phyloP scores from a whole-genome alignment of 2,113 vertebrate genomes.

The Microtus richardsoni region DNA sequence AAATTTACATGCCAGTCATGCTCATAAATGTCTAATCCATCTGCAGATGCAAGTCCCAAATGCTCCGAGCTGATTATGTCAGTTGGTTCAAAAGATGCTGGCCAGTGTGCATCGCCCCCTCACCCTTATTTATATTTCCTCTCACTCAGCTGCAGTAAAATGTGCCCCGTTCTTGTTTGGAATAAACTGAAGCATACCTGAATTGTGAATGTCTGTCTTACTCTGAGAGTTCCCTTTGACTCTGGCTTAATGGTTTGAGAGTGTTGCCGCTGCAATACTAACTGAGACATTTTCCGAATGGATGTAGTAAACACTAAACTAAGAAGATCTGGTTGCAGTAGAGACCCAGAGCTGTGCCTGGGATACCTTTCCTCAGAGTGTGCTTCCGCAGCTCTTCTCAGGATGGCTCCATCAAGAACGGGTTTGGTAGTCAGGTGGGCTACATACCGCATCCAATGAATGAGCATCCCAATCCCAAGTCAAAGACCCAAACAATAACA shows the following conservation, averaged over 20 bases:
- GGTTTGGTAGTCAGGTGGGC: not conserved
- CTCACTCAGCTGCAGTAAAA: not conserved
- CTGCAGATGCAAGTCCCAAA: slow-evolving; percentile 50
- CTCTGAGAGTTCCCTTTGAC: not conserved
- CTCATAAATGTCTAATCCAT: slow-evolving; percentile 76
- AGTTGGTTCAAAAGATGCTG: not conserved
- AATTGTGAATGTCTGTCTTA: not conserved
- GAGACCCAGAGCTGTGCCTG: not conserved
- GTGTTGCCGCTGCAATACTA: not conserved
- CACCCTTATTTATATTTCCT: not conserved
- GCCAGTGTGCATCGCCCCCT: not conserved
- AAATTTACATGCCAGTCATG: slow-evolving; percentile 66
- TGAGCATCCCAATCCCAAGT: not conserved
- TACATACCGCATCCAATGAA: rapidly evolving
- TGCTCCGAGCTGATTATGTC: not conserved
- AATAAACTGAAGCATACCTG: not conserved
- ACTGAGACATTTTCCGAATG: not conserved
- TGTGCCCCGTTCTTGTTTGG: not conserved
- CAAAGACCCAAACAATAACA: not conserved
- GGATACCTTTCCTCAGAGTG: not conserved
- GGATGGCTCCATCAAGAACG: not conserved
- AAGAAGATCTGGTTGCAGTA: not conserved
- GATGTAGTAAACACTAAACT: not conserved
- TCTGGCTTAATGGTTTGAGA: slow-evolving; percentile 1
- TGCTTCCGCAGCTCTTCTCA: not conserved